These are phyloP conservation scores for Sacculina carcini DNA, from an alignment of 2,888 invertebrate species.

Conservation along the genomic window DNA sequence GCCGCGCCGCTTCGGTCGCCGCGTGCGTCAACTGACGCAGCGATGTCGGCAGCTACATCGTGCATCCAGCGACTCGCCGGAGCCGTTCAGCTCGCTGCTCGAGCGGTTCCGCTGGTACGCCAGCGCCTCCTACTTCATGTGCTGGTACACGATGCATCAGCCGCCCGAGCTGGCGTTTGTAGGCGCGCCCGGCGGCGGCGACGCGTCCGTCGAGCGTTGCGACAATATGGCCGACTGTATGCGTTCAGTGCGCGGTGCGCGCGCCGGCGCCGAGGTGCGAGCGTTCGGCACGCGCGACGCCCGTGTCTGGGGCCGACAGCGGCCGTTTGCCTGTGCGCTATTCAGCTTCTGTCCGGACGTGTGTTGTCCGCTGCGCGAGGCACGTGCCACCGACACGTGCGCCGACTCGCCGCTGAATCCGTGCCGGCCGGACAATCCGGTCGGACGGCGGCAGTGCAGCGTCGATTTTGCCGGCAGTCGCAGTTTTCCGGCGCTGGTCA, in stretches of 20 bases:
- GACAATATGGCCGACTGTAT: slow-evolving; percentile 34
- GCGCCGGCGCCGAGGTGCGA: background rate
- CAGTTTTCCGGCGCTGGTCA: slow-evolving; percentile 24
- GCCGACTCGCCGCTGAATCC: slow-evolving; percentile 25
- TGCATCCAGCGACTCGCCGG: background rate
- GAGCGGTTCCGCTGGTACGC: slow-evolving; percentile 16
- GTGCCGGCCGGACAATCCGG: slow-evolving; percentile 24
- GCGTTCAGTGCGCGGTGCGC: too few species aligned
- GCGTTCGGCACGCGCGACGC: slow-evolving; percentile 18
- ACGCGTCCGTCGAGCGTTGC: slow-evolving; percentile 30
- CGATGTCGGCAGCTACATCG: background rate
- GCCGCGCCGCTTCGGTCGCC: background rate
- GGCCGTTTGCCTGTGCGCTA: slow-evolving; percentile 30
- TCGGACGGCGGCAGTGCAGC: slow-evolving; percentile 19
- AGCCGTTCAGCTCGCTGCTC: background rate
- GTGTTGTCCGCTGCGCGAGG: slow-evolving; percentile 29
- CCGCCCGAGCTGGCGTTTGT: slow-evolving; percentile 22
- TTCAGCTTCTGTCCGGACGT: slow-evolving; percentile 40
- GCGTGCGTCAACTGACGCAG: background rate
- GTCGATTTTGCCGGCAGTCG: slow-evolving; percentile 22
- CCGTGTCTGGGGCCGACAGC: slow-evolving; percentile 22
- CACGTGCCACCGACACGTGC: slow-evolving; percentile 23
- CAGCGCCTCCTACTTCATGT: slow-evolving; percentile 37
- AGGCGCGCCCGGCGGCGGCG: too few species aligned
- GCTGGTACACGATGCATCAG: slow-evolving; percentile 32